A percentile compares a stretch with the other conserved stretches of the same genome.
Evolutionary conservation across 2,888 invertebrate species (phyloP).

Genomic region (Brachylomia viminalis): DNA sequence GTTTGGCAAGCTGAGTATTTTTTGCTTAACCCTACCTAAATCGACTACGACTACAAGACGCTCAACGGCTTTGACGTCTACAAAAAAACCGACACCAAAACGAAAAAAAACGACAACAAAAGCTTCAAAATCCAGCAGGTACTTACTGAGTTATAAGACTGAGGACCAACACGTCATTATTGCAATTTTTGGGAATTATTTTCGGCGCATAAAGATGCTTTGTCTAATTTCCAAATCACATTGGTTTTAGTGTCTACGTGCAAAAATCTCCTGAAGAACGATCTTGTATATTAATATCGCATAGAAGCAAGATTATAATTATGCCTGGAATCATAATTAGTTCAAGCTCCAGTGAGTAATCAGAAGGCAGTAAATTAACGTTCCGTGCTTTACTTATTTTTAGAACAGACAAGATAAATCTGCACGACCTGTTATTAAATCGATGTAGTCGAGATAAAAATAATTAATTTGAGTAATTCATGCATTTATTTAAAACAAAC

Average conservation of each 20-base stretch:
- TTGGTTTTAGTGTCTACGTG: slow-evolving; percentile 14
- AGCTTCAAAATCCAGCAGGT: slow-evolving; percentile 42
- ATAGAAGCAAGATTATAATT: slow-evolving; percentile 49
- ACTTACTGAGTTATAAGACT: slow-evolving; percentile 18
- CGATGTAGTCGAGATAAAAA: slow-evolving; percentile 55
- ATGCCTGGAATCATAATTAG: slow-evolving; percentile 65
- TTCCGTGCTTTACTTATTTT: slow-evolving; percentile 54
- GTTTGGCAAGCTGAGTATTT: slow-evolving; percentile 8
- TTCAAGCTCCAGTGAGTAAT: slow-evolving; percentile 66
- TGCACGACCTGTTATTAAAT: slow-evolving; percentile 46
- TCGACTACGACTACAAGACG: not conserved
- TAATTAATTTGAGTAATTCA: slow-evolving; percentile 38
- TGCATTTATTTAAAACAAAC: slow-evolving; percentile 55
- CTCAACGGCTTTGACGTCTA: not conserved
- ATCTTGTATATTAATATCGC: slow-evolving; percentile 40
- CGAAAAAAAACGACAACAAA: slow-evolving; percentile 40
- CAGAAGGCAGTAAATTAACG: slow-evolving; percentile 65
- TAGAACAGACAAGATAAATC: slow-evolving; percentile 47
- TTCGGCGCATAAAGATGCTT: not conserved
- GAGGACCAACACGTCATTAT: not conserved
- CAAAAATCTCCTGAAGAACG: slow-evolving; percentile 42
- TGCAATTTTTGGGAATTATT: not conserved
- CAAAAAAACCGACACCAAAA: slow-evolving; percentile 22
- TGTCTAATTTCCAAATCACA: not conserved
- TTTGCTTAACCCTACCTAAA: slow-evolving; percentile 13